A percentile compares a stretch with the other conserved stretches of the same genome.
Conservation (phyloP, 2,797 vertebrate genomes). For the Rhabdophis nuchalis region DNA sequence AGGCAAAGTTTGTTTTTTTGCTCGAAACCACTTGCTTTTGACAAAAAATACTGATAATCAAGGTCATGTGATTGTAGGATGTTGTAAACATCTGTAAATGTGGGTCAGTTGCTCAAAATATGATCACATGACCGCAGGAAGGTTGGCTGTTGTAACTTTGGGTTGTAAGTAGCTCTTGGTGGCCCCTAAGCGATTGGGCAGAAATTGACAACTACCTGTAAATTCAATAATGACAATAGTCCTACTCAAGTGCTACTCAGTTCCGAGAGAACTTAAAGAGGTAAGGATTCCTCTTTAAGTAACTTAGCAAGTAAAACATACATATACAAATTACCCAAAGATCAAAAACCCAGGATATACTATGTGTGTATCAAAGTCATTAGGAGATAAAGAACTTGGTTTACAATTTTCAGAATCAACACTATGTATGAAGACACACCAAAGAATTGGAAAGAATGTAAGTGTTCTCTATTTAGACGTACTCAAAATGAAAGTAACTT, state of each 20-base stretch:
- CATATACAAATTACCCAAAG: not conserved
- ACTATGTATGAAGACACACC: not conserved
- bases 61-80: no score
- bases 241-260: not conserved
- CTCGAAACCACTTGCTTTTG: not conserved
- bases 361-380: not conserved
- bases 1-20: not conserved
- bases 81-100: no score
- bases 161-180: no score
- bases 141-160: no score
- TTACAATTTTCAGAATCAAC: not conserved
- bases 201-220: not conserved
- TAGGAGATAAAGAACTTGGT: not conserved
- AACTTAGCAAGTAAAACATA: not conserved
- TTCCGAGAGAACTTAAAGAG: not conserved
- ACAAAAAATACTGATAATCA: not conserved
- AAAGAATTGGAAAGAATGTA: constrained; percentile 16
- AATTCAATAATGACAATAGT: not conserved
- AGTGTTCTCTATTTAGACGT: constrained; percentile 21
- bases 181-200: no score
- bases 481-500: constrained; percentile 31
- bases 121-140: no score
- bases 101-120: no score
- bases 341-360: not conserved
- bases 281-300: not conserved